phyloP scores from a whole-genome alignment of 2,888 invertebrate species.

The Amphipyra tragopoginis region DNA sequence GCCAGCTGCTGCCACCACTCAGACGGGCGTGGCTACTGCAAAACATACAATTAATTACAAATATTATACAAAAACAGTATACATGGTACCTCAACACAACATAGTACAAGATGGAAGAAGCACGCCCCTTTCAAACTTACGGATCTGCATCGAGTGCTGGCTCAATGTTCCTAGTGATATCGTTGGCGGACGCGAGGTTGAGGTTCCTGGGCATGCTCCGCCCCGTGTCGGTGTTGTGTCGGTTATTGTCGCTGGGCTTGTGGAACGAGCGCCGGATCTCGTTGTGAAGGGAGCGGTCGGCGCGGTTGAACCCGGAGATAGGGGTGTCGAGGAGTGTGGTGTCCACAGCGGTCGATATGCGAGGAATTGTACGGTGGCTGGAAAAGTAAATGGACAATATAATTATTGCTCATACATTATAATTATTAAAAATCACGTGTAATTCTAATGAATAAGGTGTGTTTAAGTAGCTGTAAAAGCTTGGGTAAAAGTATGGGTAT shows the following conservation, averaged over 20 bases:
- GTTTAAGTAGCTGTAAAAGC: too few species aligned
- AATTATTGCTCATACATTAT: neutral
- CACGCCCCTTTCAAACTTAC: constrained; percentile 34
- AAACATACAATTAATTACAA: neutral
- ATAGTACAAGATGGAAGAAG: too few species aligned
- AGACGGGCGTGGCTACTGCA: constrained; percentile 51
- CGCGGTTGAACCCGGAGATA: constrained; percentile 69
- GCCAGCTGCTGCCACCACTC: constrained; percentile 46
- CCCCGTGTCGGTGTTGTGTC: constrained; percentile 74
- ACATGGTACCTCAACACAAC: too few species aligned
- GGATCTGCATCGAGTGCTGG: constrained; percentile 47
- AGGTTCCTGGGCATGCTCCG: constrained; percentile 90
- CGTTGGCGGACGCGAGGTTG: constrained; percentile 75
- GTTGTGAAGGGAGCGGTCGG: constrained; percentile 73
- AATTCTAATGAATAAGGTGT: too few species aligned
- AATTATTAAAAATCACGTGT: neutral
- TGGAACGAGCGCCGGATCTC: constrained; percentile 87
- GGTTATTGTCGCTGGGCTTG: constrained; percentile 76
- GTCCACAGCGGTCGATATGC: constrained; percentile 80
- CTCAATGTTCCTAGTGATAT: constrained; percentile 49
- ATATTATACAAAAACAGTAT: too few species aligned
- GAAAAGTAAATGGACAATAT: neutral
- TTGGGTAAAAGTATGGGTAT: too few species aligned
- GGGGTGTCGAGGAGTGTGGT: constrained; percentile 67
- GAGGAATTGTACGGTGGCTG: constrained; percentile 87